Percentiles rank a stretch among this genome's conserved stretches.
These are phyloP conservation scores for Rhipidura dahli DNA, from an alignment of 2,113 vertebrate genomes.

Conservation along the genomic window DNA sequence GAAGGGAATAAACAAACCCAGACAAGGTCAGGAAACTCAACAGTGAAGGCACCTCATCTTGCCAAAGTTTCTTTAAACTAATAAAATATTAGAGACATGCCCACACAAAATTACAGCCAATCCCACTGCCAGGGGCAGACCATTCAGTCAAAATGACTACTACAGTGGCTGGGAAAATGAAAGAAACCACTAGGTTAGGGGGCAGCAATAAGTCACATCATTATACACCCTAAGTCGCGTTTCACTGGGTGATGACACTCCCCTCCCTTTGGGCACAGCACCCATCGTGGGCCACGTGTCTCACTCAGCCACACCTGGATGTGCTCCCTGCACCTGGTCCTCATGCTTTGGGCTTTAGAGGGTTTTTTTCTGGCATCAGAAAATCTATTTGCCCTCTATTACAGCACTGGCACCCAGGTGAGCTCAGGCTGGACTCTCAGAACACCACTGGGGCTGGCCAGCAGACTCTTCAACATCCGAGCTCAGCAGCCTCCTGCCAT, in stretches of 20 bases:
- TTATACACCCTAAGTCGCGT: accelerated
- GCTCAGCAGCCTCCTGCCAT: neutral
- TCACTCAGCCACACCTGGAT: neutral
- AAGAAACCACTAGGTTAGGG: neutral
- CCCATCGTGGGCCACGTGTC: accelerated
- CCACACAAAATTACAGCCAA: neutral
- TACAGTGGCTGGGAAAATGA: neutral
- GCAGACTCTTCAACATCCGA: neutral
- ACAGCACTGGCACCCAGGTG: neutral
- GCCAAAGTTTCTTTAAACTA: neutral
- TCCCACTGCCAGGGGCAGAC: neutral
- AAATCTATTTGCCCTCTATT: neutral
- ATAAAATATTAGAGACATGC: neutral
- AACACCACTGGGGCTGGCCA: neutral
- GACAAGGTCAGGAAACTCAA: neutral
- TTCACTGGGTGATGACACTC: neutral
- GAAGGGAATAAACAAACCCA: neutral
- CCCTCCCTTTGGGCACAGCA: neutral
- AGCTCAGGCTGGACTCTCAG: neutral
- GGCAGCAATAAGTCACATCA: accelerated
- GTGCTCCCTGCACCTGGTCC: neutral
- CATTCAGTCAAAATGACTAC: neutral
- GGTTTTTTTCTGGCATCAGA: neutral
- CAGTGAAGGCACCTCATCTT: neutral
- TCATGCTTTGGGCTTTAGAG: neutral